phyloP scores from a whole-genome alignment of 2,113 vertebrate species.

The Vulpes lagopus region DNA sequence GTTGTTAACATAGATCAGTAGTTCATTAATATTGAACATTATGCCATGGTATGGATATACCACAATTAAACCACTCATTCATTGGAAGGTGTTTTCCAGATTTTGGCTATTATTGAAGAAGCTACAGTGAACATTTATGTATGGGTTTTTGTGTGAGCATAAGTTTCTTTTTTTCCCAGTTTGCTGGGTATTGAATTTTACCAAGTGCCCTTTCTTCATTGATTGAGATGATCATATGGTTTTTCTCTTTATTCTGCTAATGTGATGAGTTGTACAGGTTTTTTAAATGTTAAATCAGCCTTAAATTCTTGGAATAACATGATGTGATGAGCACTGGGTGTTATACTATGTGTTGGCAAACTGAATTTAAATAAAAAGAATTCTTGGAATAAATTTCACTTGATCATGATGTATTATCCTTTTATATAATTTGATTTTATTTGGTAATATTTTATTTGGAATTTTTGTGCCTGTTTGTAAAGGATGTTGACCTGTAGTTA shows the following conservation, averaged over 20 bases:
- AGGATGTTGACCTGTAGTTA: conserved; percentile 2
- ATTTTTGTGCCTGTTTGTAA: conserved; percentile 34
- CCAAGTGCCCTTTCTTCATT: conserved; percentile 26
- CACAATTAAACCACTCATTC: background rate
- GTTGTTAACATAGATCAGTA: background rate
- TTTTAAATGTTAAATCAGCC: conserved; percentile 1
- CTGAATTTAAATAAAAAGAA: no score
- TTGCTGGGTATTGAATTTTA: conserved; percentile 38
- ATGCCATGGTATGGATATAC: background rate
- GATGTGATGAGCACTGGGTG: no score
- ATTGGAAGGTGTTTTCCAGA: background rate
- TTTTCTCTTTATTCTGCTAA: background rate
- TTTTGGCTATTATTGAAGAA: conserved; percentile 33
- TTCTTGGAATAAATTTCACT: conserved; percentile 39
- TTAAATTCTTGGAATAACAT: conserved; percentile 40
- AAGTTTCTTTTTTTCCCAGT: conserved; percentile 1
- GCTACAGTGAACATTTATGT: background rate
- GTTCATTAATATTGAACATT: background rate
- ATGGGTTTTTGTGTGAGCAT: background rate
- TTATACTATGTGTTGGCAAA: no score
- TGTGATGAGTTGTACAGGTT: background rate
- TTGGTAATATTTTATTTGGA: conserved; percentile 37
- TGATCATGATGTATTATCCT: background rate
- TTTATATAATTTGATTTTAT: conserved; percentile 40
- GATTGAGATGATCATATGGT: background rate